Evolutionary conservation across 2,113 vertebrate genomes (phyloP).

Genomic region (Motacilla alba): DNA sequence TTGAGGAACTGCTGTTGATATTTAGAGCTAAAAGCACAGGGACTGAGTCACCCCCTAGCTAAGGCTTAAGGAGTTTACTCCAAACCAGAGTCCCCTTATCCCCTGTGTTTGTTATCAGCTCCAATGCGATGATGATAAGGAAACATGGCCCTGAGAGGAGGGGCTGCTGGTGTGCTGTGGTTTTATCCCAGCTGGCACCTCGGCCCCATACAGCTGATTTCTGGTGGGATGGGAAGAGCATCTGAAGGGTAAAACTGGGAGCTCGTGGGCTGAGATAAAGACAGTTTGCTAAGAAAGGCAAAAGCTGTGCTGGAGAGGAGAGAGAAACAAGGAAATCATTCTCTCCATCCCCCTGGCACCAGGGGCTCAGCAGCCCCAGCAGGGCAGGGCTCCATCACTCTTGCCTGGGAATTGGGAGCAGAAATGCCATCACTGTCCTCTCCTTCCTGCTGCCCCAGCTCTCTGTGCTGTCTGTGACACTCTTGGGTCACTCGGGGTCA

Average conservation of each 20-base stretch:
- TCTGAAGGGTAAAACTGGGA: not conserved
- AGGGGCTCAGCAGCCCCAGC: not conserved
- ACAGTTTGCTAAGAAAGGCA: not conserved
- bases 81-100: constrained; percentile 47
- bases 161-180: not conserved
- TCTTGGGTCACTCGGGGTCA: not conserved
- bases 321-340: not conserved
- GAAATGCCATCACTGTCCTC: not conserved
- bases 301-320: not conserved
- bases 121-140: not conserved
- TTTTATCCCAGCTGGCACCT: not conserved
- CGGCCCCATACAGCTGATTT: not conserved
- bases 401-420: not conserved
- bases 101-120: constrained; percentile 32
- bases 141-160: not conserved
- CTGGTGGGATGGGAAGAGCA: not conserved
- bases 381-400: not conserved
- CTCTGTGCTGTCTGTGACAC: accelerated
- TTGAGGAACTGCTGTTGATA: not conserved
- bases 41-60: constrained; percentile 16
- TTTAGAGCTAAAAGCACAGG: constrained; percentile 15
- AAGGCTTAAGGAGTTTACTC: constrained; percentile 34
- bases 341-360: not conserved
- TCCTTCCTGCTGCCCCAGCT: not conserved
- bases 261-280: not conserved